A percentile compares a stretch with the other conserved stretches of the same genome.
Conservation (phyloP, 2,113 vertebrate species). For the Leptodactylus fuscus region DNA sequence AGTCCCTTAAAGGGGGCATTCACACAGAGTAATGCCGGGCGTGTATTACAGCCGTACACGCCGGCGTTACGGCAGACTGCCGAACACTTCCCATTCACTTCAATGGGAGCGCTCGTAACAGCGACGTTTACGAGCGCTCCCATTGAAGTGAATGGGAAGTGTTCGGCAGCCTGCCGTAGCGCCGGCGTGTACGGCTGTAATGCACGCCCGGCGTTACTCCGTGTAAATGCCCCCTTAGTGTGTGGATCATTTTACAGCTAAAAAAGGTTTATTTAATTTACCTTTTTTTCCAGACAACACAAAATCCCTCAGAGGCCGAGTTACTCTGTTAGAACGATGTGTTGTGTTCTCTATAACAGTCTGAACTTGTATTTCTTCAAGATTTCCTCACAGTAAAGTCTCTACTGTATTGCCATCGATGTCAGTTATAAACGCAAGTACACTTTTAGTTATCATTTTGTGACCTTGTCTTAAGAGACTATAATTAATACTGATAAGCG, state of each 20-base stretch:
- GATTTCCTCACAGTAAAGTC: neutral
- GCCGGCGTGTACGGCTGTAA: no score
- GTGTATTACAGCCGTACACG: no score
- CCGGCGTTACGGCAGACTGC: no score
- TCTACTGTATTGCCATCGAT: no score
- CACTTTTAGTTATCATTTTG: neutral
- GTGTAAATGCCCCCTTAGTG: neutral
- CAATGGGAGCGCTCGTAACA: no score
- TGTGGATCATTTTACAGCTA: neutral
- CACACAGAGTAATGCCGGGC: no score
- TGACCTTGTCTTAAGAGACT: conserved; percentile 26
- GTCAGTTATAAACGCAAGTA: conserved; percentile 11
- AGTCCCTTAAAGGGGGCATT: no score
- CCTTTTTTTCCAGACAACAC: neutral
- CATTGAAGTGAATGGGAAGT: no score
- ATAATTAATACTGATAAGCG: conserved; percentile 1
- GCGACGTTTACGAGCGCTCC: no score
- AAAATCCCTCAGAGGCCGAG: neutral
- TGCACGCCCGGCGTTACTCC: no score
- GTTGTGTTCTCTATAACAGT: conserved; percentile 8
- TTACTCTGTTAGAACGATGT: neutral
- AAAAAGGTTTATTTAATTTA: neutral
- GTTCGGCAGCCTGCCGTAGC: no score
- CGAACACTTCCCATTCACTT: no score
- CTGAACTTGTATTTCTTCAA: neutral